A percentile compares a stretch with the other conserved stretches of the same genome.
phyloP scores from a whole-genome alignment of 1,140 invertebrate genomes.

The Penaeus indicus region DNA sequence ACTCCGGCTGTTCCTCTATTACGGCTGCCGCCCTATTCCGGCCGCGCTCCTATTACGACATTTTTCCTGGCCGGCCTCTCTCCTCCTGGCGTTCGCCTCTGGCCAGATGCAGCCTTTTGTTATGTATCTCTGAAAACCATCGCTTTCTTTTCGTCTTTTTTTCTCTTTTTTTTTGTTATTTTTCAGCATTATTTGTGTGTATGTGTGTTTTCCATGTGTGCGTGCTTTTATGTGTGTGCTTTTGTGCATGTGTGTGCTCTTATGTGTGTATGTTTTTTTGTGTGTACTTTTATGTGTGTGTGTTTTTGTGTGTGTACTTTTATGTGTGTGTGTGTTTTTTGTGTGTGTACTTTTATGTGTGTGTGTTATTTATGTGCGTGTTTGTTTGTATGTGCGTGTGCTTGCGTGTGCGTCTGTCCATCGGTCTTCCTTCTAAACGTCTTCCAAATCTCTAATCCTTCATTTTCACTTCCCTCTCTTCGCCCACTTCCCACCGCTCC shows the following conservation, averaged over 20 bases:
- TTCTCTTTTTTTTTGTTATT: not conserved
- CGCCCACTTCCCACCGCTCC: too few relatives aligned
- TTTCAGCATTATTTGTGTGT: conserved; percentile 36
- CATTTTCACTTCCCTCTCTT: too few relatives aligned
- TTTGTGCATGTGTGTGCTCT: not conserved
- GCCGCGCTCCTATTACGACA: too few relatives aligned
- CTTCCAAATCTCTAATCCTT: too few relatives aligned
- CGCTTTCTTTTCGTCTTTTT: not conserved
- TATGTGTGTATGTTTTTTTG: not conserved
- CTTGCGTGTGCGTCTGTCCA: not conserved
- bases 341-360: too few relatives aligned
- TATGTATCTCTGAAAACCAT: not conserved
- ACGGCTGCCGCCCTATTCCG: too few relatives aligned
- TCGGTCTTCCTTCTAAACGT: too few relatives aligned
- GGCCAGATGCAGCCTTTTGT: not conserved
- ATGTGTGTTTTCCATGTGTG: conserved; percentile 26
- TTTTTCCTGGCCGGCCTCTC: too few relatives aligned
- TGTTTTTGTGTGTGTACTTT: not conserved
- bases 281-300: not conserved
- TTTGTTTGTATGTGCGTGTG: not conserved
- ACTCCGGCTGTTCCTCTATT: too few relatives aligned
- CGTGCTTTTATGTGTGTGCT: not conserved
- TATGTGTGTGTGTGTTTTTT: not conserved
- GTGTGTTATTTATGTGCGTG: not conserved
- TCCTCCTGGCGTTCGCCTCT: too few relatives aligned